Conservation (phyloP, 1,140 invertebrate species). For the Maniola jurtina region DNA sequence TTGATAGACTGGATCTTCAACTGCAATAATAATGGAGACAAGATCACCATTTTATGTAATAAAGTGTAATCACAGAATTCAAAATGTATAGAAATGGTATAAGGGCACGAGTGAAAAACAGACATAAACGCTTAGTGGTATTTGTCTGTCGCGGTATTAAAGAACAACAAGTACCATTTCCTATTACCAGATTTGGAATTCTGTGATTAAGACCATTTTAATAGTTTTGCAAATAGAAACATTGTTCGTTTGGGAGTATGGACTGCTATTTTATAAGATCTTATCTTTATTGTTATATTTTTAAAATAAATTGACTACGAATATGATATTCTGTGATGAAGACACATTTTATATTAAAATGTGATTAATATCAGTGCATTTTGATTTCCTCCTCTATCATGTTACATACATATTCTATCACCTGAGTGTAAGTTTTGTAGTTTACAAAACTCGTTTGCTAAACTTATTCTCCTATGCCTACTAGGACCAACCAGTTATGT, state of each 20-base stretch:
- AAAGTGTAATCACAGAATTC: too few species aligned
- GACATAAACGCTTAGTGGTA: too few species aligned
- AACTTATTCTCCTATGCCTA: too few species aligned
- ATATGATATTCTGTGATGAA: constrained; percentile 58
- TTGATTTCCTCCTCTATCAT: constrained; percentile 50
- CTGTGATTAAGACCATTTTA: too few species aligned
- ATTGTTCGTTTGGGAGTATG: constrained; percentile 15
- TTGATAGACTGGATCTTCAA: constrained; percentile 22
- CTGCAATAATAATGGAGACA: not conserved
- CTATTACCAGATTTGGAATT: too few species aligned
- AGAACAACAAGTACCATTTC: too few species aligned
- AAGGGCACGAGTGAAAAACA: too few species aligned
- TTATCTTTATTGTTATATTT: constrained; percentile 43
- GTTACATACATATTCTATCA: not conserved
- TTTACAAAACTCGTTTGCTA: too few species aligned
- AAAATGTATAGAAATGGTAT: too few species aligned
- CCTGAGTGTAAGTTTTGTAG: not conserved
- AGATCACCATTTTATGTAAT: not conserved
- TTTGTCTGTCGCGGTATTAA: too few species aligned
- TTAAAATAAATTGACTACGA: constrained; percentile 11
- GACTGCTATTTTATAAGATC: constrained; percentile 22
- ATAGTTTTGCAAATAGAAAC: not conserved
- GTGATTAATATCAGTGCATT: constrained; percentile 59
- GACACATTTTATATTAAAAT: constrained; percentile 76
- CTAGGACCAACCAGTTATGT: too few species aligned